Percentiles rank a stretch among this genome's conserved stretches.
Conservation (phyloP, 1,140 invertebrate species). For the Lasioglossum baleicum region DNA sequence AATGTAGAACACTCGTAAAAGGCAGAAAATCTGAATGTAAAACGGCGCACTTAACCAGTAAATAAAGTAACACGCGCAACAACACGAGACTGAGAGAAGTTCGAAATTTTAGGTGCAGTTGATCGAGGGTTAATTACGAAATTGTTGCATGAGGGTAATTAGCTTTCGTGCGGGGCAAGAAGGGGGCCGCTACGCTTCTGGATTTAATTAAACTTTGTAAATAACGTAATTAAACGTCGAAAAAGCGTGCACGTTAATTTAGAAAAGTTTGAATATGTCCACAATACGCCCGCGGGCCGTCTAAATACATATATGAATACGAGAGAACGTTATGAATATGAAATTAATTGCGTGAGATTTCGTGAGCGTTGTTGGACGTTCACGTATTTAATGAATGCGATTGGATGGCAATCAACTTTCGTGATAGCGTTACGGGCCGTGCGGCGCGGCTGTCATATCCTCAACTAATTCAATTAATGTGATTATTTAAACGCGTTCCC, state of each 20-base stretch:
- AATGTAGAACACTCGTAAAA: no score
- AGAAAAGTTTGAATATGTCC: not conserved
- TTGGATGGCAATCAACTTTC: not conserved
- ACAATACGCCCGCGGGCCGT: not conserved
- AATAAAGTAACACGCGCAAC: no score
- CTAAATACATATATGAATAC: not conserved
- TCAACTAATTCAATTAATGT: not conserved
- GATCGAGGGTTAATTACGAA: not conserved
- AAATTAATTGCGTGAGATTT: not conserved
- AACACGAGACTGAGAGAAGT: no score
- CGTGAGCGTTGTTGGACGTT: not conserved
- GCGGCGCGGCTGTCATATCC: not conserved
- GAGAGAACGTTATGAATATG: not conserved
- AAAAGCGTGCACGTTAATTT: not conserved
- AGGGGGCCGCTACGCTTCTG: not conserved
- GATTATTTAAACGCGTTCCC: no score
- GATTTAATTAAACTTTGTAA: conserved; percentile 2
- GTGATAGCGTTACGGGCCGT: not conserved
- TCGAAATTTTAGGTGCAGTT: no score
- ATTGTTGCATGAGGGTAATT: not conserved
- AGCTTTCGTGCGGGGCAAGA: not conserved
- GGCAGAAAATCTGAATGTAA: no score
- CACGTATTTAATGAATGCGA: not conserved
- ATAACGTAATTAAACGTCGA: conserved; percentile 4
- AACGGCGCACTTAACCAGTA: no score